Conservation (phyloP, 2,888 invertebrate species). For the Clistopyga incitator region DNA sequence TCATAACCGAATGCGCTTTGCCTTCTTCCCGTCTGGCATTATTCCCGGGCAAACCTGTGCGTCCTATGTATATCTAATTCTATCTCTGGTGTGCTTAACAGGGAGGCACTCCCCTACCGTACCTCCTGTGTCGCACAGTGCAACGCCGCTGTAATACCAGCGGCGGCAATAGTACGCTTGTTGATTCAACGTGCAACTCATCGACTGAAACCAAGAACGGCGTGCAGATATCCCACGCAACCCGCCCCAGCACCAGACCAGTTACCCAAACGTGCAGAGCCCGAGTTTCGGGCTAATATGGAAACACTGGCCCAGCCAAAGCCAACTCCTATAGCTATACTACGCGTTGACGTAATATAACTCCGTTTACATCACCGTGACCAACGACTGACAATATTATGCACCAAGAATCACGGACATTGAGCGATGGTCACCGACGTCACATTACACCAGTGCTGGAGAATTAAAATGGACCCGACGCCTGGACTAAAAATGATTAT, state of each 20-base stretch:
- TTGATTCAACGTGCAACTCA: conserved; percentile 59
- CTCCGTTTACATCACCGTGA: not conserved
- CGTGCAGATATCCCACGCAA: conserved; percentile 43
- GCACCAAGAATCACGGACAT: not conserved
- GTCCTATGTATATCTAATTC: conserved; percentile 50
- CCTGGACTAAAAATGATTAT: no score
- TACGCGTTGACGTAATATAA: conserved; percentile 3
- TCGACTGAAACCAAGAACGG: conserved; percentile 34
- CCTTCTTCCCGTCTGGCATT: conserved; percentile 42
- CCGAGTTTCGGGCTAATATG: conserved; percentile 1
- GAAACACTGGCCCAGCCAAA: not conserved
- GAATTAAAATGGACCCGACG: no score
- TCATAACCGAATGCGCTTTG: conserved; percentile 32
- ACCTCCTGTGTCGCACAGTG: conserved; percentile 35
- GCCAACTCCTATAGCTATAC: not conserved
- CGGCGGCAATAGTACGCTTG: conserved; percentile 49
- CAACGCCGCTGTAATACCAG: conserved; percentile 26
- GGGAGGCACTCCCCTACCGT: conserved; percentile 17
- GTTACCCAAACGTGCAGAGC: not conserved
- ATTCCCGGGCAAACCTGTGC: conserved; percentile 56
- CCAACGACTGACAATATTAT: no score
- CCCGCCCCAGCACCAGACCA: not conserved
- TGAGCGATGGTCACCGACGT: no score
- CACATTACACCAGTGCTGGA: no score
- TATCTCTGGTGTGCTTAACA: conserved; percentile 47